phyloP scores from a whole-genome alignment of 2,113 vertebrate species.

The Caranx melampygus region DNA sequence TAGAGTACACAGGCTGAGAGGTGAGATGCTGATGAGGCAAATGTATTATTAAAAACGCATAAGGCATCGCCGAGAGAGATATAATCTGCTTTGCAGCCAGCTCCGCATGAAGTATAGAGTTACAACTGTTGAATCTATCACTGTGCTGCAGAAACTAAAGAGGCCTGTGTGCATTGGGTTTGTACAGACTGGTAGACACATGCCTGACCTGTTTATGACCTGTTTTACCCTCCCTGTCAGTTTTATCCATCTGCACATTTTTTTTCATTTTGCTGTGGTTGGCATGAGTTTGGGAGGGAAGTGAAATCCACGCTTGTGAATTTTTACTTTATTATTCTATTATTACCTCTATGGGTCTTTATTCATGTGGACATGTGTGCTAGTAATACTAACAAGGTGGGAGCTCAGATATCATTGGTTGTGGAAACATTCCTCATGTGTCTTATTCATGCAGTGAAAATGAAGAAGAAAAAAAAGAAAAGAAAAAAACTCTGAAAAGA shows the following conservation, averaged over 20 bases:
- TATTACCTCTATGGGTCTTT: slow-evolving; percentile 31
- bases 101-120: slow-evolving; percentile 40
- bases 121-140: slow-evolving; percentile 18
- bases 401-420: slow-evolving; percentile 54
- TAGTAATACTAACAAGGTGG: background rate
- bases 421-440: slow-evolving; percentile 67
- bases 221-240: slow-evolving; percentile 1
- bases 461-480: slow-evolving; percentile 3
- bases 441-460: slow-evolving; percentile 2
- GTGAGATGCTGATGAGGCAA: slow-evolving; percentile 76
- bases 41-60: slow-evolving; percentile 80
- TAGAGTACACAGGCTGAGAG: slow-evolving; percentile 54
- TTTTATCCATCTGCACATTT: slow-evolving; percentile 27
- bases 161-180: background rate
- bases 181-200: background rate
- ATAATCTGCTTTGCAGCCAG: slow-evolving; percentile 38
- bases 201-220: slow-evolving; percentile 19
- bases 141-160: background rate
- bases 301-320: slow-evolving; percentile 16
- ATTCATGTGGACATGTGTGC: slow-evolving; percentile 37
- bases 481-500: slow-evolving; percentile 61
- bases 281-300: slow-evolving; percentile 27
- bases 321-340: slow-evolving; percentile 35
- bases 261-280: slow-evolving; percentile 20
- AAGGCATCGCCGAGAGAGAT: slow-evolving; percentile 58